phyloP scores from a whole-genome alignment of 2,888 invertebrate genomes.

The Lasioglossum malachurum region DNA sequence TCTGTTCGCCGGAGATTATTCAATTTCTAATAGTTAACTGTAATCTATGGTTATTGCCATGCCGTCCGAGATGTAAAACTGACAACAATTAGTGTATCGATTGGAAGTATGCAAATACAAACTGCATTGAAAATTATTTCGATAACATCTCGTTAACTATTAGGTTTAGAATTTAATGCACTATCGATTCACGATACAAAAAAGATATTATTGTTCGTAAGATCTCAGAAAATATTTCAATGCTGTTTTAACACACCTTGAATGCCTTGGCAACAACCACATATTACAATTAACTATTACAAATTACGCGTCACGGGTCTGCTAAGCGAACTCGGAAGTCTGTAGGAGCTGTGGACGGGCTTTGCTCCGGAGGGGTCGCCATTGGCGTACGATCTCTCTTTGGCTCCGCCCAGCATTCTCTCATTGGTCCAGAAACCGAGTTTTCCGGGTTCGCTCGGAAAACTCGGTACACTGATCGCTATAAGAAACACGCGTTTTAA shows the following conservation, averaged over 20 bases:
- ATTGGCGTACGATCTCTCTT: not conserved
- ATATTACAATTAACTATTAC: not conserved
- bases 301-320: not conserved
- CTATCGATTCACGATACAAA: not conserved
- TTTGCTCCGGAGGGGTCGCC: not conserved
- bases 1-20: slow-evolving; percentile 45
- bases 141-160: not conserved
- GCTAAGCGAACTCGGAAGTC: not conserved
- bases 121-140: not conserved
- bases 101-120: not conserved
- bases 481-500: slow-evolving; percentile 36
- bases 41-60: not conserved
- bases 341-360: not conserved
- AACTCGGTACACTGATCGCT: slow-evolving; percentile 21
- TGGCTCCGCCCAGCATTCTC: not conserved
- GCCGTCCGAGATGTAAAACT: not conserved
- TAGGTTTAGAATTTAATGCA: not conserved
- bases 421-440: not conserved
- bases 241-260: not conserved
- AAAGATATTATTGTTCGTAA: not conserved
- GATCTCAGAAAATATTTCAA: not conserved
- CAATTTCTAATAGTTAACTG: slow-evolving; percentile 19
- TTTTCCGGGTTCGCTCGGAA: not conserved
- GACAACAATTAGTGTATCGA: not conserved
- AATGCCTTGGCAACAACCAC: not conserved